These are phyloP conservation scores for Pampusana beccarii DNA, from an alignment of 2,113 vertebrate species.

Conservation along the genomic window DNA sequence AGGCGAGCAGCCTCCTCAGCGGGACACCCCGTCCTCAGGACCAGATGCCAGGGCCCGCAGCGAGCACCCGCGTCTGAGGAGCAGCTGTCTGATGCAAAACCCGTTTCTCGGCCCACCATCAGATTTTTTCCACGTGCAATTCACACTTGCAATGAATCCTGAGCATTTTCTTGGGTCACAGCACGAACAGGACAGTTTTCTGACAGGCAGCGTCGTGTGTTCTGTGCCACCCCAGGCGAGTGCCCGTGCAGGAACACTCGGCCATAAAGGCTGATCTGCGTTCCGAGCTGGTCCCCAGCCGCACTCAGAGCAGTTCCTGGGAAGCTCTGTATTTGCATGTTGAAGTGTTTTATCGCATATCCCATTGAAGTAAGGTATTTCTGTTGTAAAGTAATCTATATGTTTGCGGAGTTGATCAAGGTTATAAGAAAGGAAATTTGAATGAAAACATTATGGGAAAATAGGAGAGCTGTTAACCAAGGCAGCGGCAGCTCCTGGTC, in stretches of 20 bases:
- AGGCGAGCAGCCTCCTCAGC: not conserved
- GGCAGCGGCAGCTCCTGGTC: fast-evolving
- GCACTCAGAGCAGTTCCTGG: not conserved
- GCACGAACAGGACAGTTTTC: not conserved
- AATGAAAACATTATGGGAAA: not conserved
- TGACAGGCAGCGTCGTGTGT: fast-evolving
- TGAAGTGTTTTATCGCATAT: not conserved
- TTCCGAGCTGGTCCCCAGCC: not conserved
- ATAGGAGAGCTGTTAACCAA: not conserved
- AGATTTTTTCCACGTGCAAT: fast-evolving
- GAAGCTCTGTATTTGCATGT: not conserved
- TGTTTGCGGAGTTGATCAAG: not conserved
- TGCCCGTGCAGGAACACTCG: not conserved
- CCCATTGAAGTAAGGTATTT: not conserved
- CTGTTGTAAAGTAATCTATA: not conserved
- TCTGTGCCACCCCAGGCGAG: not conserved
- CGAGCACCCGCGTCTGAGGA: not conserved
- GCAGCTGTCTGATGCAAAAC: not conserved
- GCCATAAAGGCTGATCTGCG: not conserved
- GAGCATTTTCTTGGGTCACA: fast-evolving
- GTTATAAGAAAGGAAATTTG: not conserved
- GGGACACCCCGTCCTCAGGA: not conserved
- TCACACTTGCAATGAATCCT: not conserved
- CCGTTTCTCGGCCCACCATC: not conserved
- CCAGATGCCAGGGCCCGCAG: fast-evolving